Evolutionary conservation across 2,888 invertebrate species (phyloP), one percentile per base, ranked within the genome.

Genomic region (Adineta ricciae): DNA sequence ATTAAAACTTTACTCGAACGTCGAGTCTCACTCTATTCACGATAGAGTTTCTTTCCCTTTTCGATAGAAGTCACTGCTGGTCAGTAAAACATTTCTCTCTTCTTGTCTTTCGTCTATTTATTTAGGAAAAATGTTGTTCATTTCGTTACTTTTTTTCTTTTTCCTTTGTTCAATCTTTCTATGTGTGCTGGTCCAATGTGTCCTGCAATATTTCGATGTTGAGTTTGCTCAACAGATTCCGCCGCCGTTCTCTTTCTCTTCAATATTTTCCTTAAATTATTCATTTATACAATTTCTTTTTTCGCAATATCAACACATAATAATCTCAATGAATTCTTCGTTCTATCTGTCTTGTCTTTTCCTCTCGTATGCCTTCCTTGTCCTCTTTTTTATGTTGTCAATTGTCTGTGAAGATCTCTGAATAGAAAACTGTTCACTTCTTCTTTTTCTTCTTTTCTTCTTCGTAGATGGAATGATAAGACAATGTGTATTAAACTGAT

Each of bases 21-120:
- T 38, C 78, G 78, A n/a, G 38, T 78, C 11, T 78, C 41, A 38
- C 41, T 78, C 21, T 78, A 78, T 78, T 78, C 78, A 78, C 78
- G n/a, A 41, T 78, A 78, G 46, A 46, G n/a, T 8, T 4, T 3
- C 41, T 41, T 41, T 78, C 41, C 32, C 19, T 32, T 36, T 32
- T 32, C 16, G 5, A 64, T 9, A 14, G 11, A 8, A 46, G 11
- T 46, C 46, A 46, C 64, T 64, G 64, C 64, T 64, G 64, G 64
- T 19, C 64, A 64, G 64, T 64, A 64, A 27, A 9, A 27, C 8
- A 46, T 27, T 19, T 14, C 27, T 27, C 32, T 7, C 32, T 64
- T 27, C 32, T 27, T 64, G 64, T 64, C 64, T 32, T 64, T 64
- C 32, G 11, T 14, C 27, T 64, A 64, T 64, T 64, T 64, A 64